Base-by-base conservation (phyloP, 2,888 invertebrate genomes). In the Oligia latruncula region DNA sequence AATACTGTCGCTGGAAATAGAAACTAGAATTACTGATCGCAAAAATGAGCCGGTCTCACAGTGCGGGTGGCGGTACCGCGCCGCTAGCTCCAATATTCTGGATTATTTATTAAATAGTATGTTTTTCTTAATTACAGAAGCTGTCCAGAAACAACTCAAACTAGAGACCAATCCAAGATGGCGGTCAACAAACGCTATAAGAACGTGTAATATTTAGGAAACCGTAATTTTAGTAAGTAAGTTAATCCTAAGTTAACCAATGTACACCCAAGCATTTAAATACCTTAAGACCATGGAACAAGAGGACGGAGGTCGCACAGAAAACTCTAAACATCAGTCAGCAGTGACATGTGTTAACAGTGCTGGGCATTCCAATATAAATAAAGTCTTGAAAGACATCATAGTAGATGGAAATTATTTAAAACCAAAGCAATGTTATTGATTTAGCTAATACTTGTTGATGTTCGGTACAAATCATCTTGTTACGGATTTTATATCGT, bases 351-450 rank as follows among this genome's bases (percentile, higher is more conserved):
- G 88, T 81, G 84, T 58, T 68, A 87, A 87, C 90, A 93, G 93
- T 94, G 95, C 95, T 95, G 95, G 95, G 95, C 95, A 96, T 96
- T 96, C 95, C 96, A 96, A 94, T 94, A 90, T 91, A 92, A 91
- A 83, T 92, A 92, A 94, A 91, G 90, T 92, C 92, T 92, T 90
- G 94, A 95, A 95, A 96, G 96, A 95, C 96, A 95, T 90, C 92
- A 90, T 72, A 84, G 79, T 87, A 85, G 89, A 89, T 83, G 88
- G 89, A 88, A 89, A 90, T 88, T 87, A 89, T 89, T 77, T 81
- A 91, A 90, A 86, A 91, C 49, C 90, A 91, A 90, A 85, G 87
- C 83, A 87, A 91, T 85, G 89, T 90, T 90, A 80, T 76, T 86
- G 87, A 87, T 85, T 88, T 91, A 91, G 89, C 90, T 90, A 87